Base-by-base conservation (phyloP, 2,888 invertebrate genomes). In the Ephialtes manifestator region DNA sequence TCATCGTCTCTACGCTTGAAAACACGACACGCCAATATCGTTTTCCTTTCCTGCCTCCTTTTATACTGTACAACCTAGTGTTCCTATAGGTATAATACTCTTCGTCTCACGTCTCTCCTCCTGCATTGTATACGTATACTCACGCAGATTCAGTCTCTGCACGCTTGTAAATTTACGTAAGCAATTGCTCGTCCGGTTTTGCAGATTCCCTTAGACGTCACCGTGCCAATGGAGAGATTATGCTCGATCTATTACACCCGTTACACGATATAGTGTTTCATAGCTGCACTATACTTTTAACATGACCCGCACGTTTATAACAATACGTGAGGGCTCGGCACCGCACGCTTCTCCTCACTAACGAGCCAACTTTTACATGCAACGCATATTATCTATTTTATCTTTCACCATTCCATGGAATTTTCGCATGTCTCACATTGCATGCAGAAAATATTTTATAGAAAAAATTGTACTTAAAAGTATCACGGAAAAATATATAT, bases 311-410 rank as follows among this genome's bases (percentile, higher is more conserved):
- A 88, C 87, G 72, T 89, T 87, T 87, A 88, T 88, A 90, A 90
- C 88, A 90, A 89, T 90, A 90, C 89, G 88, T 88, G 90, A 88
- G 63, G 86, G 71, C 80, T 85, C 88, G 85, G 78, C 88, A 87
- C 87, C 86, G 88, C 86, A 88, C 87, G 85, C 83, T 82, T 84
- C 84, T 77, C 83, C 79, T 60, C 85, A 85, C 89, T 90, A 90
- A 90, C 90, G 88, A 90, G 89, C 88, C 82, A 84, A 88, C 81
- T 81, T 84, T 85, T 86, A 67, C 83, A 67, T 79, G 78, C 81
- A 67, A 83, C 72, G 13, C 28, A 13, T 65, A 53, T 39, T 18
- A 39, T 20, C 31, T 88, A 86, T 85, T 88, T 87, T 81, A 84
- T 86, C 87, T 86, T 83, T 85, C 84, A 80, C 75, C 84, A 60